Conservation (phyloP, 2,797 vertebrate genomes). For the Tragopan temminckii region DNA sequence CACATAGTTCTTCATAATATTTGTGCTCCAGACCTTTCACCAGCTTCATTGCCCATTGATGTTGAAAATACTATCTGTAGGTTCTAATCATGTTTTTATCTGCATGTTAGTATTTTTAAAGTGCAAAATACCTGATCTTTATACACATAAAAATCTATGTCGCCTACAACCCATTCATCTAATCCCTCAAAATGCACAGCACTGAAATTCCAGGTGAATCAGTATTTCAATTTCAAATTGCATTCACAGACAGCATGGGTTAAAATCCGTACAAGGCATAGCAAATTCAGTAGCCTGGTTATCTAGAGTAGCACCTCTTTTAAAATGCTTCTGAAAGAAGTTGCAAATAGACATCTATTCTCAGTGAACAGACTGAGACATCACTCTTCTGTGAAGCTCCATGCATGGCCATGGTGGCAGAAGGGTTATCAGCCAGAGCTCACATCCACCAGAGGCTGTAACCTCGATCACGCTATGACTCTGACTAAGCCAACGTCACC, state of each 20-base stretch:
- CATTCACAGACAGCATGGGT: not conserved
- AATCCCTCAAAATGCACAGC: not conserved
- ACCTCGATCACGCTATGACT: not conserved
- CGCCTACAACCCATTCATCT: not conserved
- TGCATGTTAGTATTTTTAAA: not conserved
- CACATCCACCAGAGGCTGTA: not conserved
- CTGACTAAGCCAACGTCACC: not conserved
- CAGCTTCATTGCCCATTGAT: not conserved
- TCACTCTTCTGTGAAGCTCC: rapidly evolving
- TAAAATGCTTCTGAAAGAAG: not conserved
- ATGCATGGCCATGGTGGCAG: not conserved
- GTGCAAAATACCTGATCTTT: not conserved
- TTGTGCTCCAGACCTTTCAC: not conserved
- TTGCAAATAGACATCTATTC: not conserved
- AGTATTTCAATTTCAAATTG: not conserved
- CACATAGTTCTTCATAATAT: not conserved
- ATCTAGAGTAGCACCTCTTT: not conserved
- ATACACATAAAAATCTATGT: not conserved
- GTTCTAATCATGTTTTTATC: not conserved
- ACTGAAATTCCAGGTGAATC: not conserved
- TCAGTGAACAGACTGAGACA: not conserved
- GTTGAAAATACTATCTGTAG: slow-evolving; percentile 7
- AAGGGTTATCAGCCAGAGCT: not conserved
- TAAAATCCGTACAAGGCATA: not conserved
- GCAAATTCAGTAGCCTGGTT: not conserved